These are phyloP conservation scores for Lutjanus argentimaculatus DNA, from an alignment of 2,797 vertebrate species.

Conservation along the genomic window DNA sequence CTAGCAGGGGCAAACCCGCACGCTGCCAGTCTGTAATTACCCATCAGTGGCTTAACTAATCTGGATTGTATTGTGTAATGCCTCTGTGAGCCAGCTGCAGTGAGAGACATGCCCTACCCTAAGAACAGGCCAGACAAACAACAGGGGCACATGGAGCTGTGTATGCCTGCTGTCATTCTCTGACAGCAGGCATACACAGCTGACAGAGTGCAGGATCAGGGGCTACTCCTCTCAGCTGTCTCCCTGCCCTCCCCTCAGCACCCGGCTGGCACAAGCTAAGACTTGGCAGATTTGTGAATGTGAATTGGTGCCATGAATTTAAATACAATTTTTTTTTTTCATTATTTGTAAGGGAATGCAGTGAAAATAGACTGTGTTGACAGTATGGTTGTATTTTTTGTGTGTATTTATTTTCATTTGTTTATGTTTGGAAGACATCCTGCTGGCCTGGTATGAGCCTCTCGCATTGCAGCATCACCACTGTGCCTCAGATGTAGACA, in stretches of 20 bases:
- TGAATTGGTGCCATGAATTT: constrained; percentile 53
- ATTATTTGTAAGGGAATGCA: constrained; percentile 4
- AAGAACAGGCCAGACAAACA: constrained; percentile 54
- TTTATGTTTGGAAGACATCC: constrained; percentile 26
- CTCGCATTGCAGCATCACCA: constrained; percentile 13
- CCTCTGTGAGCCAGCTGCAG: constrained; percentile 39
- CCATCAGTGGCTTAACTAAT: constrained; percentile 47
- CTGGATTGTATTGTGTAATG: constrained; percentile 45
- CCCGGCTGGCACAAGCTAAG: constrained; percentile 44
- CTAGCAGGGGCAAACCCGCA: constrained; percentile 25
- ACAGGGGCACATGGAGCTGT: constrained; percentile 52
- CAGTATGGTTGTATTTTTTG: constrained; percentile 1
- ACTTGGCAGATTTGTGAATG: constrained; percentile 50
- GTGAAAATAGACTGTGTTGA: constrained; percentile 30
- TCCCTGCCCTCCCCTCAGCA: constrained; percentile 48
- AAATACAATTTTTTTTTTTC: constrained; percentile 10
- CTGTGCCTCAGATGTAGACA: constrained; percentile 35
- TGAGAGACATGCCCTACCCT: constrained; percentile 45
- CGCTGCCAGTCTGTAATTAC: constrained; percentile 48
- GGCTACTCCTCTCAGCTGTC: constrained; percentile 60
- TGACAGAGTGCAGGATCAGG: constrained; percentile 57
- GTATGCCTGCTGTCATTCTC: constrained; percentile 38
- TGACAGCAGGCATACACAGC: constrained; percentile 59
- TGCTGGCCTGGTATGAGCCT: constrained; percentile 13
- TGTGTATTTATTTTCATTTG: constrained; percentile 40